Base-by-base conservation (phyloP, 2,888 invertebrate genomes). In the Caenorhabditis sinica region DNA sequence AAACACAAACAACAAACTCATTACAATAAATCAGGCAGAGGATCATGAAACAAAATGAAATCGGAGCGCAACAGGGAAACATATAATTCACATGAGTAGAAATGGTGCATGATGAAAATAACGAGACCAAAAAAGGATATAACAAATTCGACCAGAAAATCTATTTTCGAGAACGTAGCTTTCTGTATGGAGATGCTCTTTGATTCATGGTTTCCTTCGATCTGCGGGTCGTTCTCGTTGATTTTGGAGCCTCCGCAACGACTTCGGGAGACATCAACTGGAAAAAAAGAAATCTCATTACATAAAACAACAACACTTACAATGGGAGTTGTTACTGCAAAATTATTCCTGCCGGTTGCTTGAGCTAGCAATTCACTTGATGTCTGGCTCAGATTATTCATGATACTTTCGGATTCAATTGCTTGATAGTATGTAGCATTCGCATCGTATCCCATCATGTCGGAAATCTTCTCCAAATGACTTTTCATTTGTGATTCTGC, bases 341-440 rank as follows among this genome's bases (percentile, higher is more conserved):
- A 51, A 23, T 13, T 40, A 11, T 11, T 6, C 13, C 40, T 11
- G 13, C 13, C 13, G 40, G 40, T 11, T 13, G 13, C 13, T 40
- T 13, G 40, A 11, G 40, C 40, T 13, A 40, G 13, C 13, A 40
- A 2, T 40, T 51, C 51, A 51, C n/a, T 51, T 20, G 23, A 51
- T 8, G 51, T 51, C 23, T 51, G 51, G 11, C 51, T 51, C 40
- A 40, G 13, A 51, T n/a, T 23, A 6, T 51, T 51, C 8, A 28
- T 4, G 15, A 28, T 9, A 15, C 23, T 56, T 15, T 17, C 43
- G 0, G 65, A 28, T 1, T 45, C 65, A 25, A 65, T 45, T 23
- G 53, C 56, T 13, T 56, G 9, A 11, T 58, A 43, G 25, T 56
- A 17, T 25, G 69, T 58, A 17, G 56, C 28, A n/a, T 71, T 58